Conservation (phyloP, 2,113 vertebrate genomes). For the Clinocottus analis region DNA sequence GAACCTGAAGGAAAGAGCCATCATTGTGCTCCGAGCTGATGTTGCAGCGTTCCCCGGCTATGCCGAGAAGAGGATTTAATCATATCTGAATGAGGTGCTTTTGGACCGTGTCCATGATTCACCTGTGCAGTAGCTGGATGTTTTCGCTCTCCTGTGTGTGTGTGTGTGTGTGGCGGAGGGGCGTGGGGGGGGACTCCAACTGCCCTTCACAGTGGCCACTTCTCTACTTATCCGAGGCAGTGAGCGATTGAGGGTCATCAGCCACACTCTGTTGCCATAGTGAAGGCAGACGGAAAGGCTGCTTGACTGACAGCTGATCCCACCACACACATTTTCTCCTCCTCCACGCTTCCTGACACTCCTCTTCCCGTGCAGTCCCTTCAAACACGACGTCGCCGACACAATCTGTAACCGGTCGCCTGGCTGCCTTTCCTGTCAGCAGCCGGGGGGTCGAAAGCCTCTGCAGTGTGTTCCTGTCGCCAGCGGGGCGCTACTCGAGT, state of each 20-base stretch:
- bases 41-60: neutral
- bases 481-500: too few relatives aligned
- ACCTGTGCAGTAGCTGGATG: too few relatives aligned
- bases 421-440: constrained; percentile 27
- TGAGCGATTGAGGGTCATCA: constrained; percentile 70
- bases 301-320: constrained; percentile 73
- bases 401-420: constrained; percentile 26
- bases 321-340: constrained; percentile 42
- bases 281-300: constrained; percentile 55
- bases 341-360: constrained; percentile 22
- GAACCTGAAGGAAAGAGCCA: neutral
- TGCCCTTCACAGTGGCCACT: constrained; percentile 57
- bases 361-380: constrained; percentile 2
- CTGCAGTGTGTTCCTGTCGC: neutral
- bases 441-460: neutral
- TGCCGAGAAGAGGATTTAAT: neutral
- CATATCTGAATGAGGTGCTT: neutral
- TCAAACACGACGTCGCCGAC: neutral
- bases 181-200: constrained; percentile 2
- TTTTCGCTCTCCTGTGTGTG: too few relatives aligned
- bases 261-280: constrained; percentile 72
- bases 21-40: neutral
- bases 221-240: constrained; percentile 60
- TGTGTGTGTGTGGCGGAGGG: neutral
- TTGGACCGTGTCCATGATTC: neutral